Evolutionary conservation across 2,888 invertebrate species (phyloP), one percentile per base, ranked within the genome.

Genomic region (Tachina grossa): DNA sequence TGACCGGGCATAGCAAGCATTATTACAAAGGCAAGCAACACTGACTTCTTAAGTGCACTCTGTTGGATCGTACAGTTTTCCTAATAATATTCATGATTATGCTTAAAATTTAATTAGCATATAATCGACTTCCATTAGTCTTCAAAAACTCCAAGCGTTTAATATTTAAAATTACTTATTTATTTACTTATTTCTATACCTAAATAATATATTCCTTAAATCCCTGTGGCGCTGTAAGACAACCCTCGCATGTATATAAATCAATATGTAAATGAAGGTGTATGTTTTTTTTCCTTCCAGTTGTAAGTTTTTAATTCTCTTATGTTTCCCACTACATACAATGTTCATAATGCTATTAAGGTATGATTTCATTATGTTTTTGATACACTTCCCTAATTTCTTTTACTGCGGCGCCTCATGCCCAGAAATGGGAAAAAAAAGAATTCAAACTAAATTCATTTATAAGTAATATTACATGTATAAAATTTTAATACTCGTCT

Each of bases 301-400:
- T 31, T 22, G 43, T 47, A 39, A 68, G 61, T 39, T 65, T 66
- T 72, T 66, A 65, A 72, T 72, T n/a, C 41, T 65, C 10, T 74
- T 72, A 74, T 31, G 39, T 49, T 43, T 72, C 22, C 43, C 22
- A 19, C 43, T 45, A 6, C 53, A 16, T 13, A 45, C 16, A 31
- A 31, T 16, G 10, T 69, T 43, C 22, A 45, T 79, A 71, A 79
- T 55, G 53, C 47, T 55, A 72, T 79, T 79, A 72, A 71, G 47
- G 65, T 51, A 65, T 72, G 71, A 72, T 57, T 80, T 80, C 65
- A 80, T 80, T 80, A 65, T 66, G 6, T 57, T 79, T 22, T 11
- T 53, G 31, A 55, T 45, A 41, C 19, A 51, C 19, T 47, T 45
- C 14, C 8, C 45, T 14, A 13, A 31, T 19, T 16, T 13, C 6